Base-by-base conservation (phyloP, 2,888 invertebrate species). In the Pharmacophagus antenor region DNA sequence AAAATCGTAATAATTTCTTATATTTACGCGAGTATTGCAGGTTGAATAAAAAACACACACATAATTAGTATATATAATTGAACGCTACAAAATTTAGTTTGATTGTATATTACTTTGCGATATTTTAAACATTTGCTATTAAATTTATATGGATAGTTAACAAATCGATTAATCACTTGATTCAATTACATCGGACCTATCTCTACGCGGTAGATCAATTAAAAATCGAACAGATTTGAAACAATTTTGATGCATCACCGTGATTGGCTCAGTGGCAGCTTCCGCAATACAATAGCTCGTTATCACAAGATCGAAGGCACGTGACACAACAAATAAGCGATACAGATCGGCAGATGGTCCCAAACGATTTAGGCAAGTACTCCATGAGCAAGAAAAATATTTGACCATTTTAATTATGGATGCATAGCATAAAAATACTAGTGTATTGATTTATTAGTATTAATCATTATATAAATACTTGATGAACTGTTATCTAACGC, bases 241-340 rank as follows among this genome's bases (percentile, higher is more conserved):
- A 67, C 70, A 68, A 70, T 70, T 67, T 67, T 70, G 70, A 72
- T 66, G 63, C 66, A 71, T 71, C 71, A 69, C 67, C 65, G 67
- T 71, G 72, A 72, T 65, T 62, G 65, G 61, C 56, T 54, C 62
- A 62, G 57, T 50, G 58, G 60, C 61, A 57, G 62, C 65, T 66
- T 63, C 66, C 64, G 66, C 63, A 64, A 67, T 63, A 72, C 72
- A 72, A 72, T 72, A 59, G 60, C 56, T 49, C 61, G 63, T 68
- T 70, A 72, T 72, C 71, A 72, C 63, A 64, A 63, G 65, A 69
- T 69, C 69, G 21, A 18, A 55, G 70, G 65, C 72, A 72, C 72
- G 71, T 71, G 71, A 71, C 70, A 62, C 62, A 63, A 68, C 70
- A 72, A 70, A 69, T 67, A 67, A 64, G 53, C 56, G 71, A 71